A percentile compares a stretch with the other conserved stretches of the same genome.
These are phyloP conservation scores for Scaptodrosophila latifasciaeformis DNA, from an alignment of 2,888 invertebrate genomes.

Conservation along the genomic window DNA sequence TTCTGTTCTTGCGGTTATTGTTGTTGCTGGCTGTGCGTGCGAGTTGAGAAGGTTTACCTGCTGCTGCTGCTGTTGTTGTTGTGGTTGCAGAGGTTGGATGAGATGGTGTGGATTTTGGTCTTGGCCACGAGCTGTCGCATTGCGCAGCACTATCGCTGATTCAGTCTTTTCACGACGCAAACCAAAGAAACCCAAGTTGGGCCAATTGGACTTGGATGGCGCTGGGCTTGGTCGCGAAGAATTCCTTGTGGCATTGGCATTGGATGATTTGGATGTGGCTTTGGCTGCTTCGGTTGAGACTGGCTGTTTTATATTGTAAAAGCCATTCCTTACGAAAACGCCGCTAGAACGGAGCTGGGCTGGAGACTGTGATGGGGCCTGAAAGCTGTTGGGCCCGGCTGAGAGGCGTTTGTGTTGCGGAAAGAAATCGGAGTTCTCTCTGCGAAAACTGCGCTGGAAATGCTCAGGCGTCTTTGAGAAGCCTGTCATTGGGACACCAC, in stretches of 20 bases:
- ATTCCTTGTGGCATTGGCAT: conserved; percentile 21
- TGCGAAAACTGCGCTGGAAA: conserved; percentile 86
- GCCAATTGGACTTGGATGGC: conserved; percentile 69
- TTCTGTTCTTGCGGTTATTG: conserved; percentile 34
- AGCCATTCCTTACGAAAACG: conserved; percentile 81
- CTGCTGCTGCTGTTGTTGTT: conserved; percentile 68
- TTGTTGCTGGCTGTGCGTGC: conserved; percentile 32
- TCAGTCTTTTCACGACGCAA: conserved; percentile 92
- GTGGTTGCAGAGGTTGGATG: conserved; percentile 73
- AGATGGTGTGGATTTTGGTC: conserved; percentile 72
- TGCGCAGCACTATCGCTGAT: conserved; percentile 87
- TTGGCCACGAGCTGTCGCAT: conserved; percentile 76
- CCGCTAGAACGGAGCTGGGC: conserved; percentile 81
- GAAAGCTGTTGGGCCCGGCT: conserved; percentile 78
- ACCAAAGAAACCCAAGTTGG: conserved; percentile 77
- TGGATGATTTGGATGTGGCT: conserved; percentile 32
- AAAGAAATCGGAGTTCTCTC: conserved; percentile 90
- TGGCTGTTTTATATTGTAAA: conserved; percentile 56
- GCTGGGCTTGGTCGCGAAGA: conserved; percentile 49
- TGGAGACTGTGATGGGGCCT: conserved; percentile 74
- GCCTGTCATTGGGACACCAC: conserved; percentile 83
- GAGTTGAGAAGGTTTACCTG: conserved; percentile 63
- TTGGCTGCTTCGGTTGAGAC: conserved; percentile 12
- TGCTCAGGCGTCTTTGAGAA: conserved; percentile 83
- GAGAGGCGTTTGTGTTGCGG: conserved; percentile 86